A percentile compares a stretch with the other conserved stretches of the same genome.
phyloP scores from a whole-genome alignment of 2,113 vertebrate species.

The Pogonocichla stellata region DNA sequence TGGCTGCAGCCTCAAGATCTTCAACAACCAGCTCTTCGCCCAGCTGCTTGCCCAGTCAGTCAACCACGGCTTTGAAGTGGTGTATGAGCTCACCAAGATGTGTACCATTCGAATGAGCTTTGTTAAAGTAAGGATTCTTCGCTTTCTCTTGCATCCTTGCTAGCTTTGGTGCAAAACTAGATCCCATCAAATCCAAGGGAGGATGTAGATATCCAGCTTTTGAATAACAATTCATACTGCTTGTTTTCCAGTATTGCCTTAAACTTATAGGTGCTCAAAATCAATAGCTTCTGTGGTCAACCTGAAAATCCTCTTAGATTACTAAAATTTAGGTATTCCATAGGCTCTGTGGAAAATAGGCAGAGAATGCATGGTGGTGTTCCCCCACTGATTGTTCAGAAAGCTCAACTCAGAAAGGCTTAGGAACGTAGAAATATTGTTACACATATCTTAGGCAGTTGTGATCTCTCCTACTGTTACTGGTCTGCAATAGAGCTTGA shows the following conservation, averaged over 20 bases:
- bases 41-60: conserved; percentile 96
- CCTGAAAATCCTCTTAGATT: neutral
- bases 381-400: neutral
- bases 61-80: conserved; percentile 96
- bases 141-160: neutral
- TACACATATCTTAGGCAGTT: neutral
- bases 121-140: conserved; percentile 84
- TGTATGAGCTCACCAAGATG: conserved; percentile 98
- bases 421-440: neutral
- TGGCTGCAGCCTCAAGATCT: conserved; percentile 98
- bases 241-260: neutral
- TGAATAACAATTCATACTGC: neutral
- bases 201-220: neutral
- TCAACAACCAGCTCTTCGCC: conserved; percentile 97
- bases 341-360: neutral
- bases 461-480: neutral
- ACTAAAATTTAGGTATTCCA: neutral
- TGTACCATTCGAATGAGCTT: conserved; percentile 98
- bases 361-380: neutral
- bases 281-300: neutral
- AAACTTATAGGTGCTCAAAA: neutral
- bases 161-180: neutral
- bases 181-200: neutral
- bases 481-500: neutral
- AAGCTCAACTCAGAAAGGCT: neutral